Percentiles rank a stretch among this genome's conserved stretches.
These are phyloP conservation scores for Phortica variegata DNA, from an alignment of 1,140 invertebrate species.

Conservation along the genomic window DNA sequence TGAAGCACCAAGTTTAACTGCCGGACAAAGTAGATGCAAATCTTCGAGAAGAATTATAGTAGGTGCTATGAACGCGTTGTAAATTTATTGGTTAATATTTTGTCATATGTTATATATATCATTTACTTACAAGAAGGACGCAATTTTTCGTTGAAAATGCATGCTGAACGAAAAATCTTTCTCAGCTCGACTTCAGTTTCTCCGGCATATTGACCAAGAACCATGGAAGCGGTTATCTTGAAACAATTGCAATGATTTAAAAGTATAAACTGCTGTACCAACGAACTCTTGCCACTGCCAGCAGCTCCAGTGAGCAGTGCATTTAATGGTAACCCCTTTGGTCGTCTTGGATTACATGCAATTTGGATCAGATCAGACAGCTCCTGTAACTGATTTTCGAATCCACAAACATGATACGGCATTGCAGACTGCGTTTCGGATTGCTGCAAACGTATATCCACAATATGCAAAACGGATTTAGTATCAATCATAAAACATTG, in stretches of 20 bases:
- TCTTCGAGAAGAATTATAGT: constrained; percentile 54
- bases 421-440: constrained; percentile 5
- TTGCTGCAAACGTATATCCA: constrained; percentile 21
- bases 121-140: constrained; percentile 18
- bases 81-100: background rate
- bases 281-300: constrained; percentile 38
- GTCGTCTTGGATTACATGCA: background rate
- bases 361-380: constrained; percentile 29
- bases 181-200: constrained; percentile 56
- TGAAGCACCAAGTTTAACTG: constrained; percentile 10
- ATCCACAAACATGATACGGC: constrained; percentile 18
- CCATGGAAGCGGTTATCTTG: constrained; percentile 29
- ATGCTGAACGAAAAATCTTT: constrained; percentile 53
- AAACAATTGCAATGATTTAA: constrained; percentile 34
- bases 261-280: constrained; percentile 27
- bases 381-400: constrained; percentile 17
- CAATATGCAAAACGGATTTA: constrained; percentile 15
- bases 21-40: constrained; percentile 50
- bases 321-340: constrained; percentile 25
- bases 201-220: constrained; percentile 53
- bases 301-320: constrained; percentile 33
- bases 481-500: constrained; percentile 21
- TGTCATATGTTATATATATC: background rate
- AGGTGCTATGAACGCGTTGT: constrained; percentile 13
- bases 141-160: constrained; percentile 29